These are phyloP conservation scores for Channa striata DNA, from an alignment of 2,797 vertebrate species.

Conservation along the genomic window DNA sequence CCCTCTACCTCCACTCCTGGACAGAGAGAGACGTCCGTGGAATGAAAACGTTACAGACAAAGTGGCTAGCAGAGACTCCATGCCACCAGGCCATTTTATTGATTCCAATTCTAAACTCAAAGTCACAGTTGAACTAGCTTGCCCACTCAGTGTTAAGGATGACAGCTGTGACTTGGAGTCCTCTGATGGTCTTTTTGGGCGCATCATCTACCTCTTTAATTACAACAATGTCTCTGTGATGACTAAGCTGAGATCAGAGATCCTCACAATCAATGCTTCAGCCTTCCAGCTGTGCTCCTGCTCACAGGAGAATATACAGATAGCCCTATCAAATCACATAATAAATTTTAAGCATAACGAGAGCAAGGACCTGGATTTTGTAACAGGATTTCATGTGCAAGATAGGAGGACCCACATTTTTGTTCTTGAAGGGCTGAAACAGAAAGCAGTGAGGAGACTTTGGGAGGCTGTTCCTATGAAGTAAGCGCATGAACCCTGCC, in stretches of 20 bases:
- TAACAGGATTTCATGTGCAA: constrained; percentile 89
- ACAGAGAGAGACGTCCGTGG: constrained; percentile 9
- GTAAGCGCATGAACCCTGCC: constrained; percentile 71
- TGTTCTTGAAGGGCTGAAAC: constrained; percentile 88
- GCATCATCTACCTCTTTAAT: constrained; percentile 84
- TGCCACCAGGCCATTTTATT: constrained; percentile 83
- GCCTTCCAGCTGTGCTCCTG: constrained; percentile 76
- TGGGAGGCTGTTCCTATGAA: constrained; percentile 83
- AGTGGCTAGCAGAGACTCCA: background rate
- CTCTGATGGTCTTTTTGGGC: constrained; percentile 73
- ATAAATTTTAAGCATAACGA: constrained; percentile 64
- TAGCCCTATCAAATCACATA: constrained; percentile 71
- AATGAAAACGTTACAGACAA: constrained; percentile 18
- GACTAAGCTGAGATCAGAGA: constrained; percentile 75
- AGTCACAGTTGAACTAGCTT: constrained; percentile 84
- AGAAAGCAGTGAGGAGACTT: constrained; percentile 83
- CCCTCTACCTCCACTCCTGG: constrained; percentile 36
- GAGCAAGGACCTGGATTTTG: constrained; percentile 78
- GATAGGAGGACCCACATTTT: constrained; percentile 85
- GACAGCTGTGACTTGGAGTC: background rate
- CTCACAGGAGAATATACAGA: constrained; percentile 50
- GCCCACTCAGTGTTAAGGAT: constrained; percentile 54
- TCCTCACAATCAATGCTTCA: constrained; percentile 82
- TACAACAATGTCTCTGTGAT: constrained; percentile 62
- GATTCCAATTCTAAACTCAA: constrained; percentile 84